These are phyloP conservation scores for Scaptomyza polygonia DNA, from an alignment of 2,888 invertebrate genomes.

Conservation along the genomic window DNA sequence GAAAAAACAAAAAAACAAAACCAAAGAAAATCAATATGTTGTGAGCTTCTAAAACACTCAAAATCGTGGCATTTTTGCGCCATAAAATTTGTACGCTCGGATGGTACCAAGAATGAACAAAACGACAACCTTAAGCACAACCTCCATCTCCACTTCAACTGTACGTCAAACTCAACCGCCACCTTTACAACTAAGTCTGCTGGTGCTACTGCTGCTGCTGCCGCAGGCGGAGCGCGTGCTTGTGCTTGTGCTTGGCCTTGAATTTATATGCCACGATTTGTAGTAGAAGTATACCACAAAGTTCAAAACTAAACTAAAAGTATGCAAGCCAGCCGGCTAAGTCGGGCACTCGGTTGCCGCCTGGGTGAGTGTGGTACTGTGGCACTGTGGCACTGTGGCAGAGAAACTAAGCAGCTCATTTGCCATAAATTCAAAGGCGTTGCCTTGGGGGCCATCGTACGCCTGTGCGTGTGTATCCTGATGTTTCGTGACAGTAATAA, in stretches of 20 bases:
- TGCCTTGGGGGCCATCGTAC: slow-evolving; percentile 43
- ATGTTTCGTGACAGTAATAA: slow-evolving; percentile 73
- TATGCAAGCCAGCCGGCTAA: slow-evolving; percentile 30
- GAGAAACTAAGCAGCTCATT: slow-evolving; percentile 57
- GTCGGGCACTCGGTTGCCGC: slow-evolving; percentile 14
- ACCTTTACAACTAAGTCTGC: slow-evolving; percentile 5
- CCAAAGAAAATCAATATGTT: slow-evolving; percentile 52
- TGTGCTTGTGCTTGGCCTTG: slow-evolving; percentile 56
- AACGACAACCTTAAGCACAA: slow-evolving; percentile 51
- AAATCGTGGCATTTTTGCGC: slow-evolving; percentile 53
- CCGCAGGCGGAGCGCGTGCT: slow-evolving; percentile 11
- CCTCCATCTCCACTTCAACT: slow-evolving; percentile 32
- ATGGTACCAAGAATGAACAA: slow-evolving; percentile 72
- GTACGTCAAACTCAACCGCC: slow-evolving; percentile 6
- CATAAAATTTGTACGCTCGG: slow-evolving; percentile 71
- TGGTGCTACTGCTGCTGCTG: slow-evolving; percentile 2
- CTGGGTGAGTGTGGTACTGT: slow-evolving; percentile 32
- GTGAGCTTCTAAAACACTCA: slow-evolving; percentile 42
- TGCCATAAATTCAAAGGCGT: slow-evolving; percentile 63
- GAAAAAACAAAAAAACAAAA: neutral
- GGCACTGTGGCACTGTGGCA: slow-evolving; percentile 19
- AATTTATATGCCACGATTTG: slow-evolving; percentile 58
- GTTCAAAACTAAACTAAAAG: slow-evolving; percentile 58
- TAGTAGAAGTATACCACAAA: slow-evolving; percentile 34
- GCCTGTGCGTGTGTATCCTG: slow-evolving; percentile 69